Evolutionary conservation across 2,888 invertebrate species (phyloP).

Genomic region (Pelosia muscerda): DNA sequence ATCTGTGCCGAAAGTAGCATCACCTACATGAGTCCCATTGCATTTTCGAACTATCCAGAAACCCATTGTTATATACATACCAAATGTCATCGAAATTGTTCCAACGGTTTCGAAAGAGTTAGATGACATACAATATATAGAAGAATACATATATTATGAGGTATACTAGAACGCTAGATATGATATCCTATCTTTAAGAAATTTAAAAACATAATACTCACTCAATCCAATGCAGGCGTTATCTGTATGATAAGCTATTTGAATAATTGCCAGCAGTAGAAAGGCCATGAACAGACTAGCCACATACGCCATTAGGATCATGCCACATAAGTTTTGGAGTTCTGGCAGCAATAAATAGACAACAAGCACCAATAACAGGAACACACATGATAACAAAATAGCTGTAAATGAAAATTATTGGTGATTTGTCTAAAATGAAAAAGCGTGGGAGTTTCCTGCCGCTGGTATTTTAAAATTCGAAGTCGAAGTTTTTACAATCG

Average conservation of each 20-base stretch:
- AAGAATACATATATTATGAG: too few species aligned
- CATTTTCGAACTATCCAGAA: too few species aligned
- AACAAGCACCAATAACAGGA: constrained; percentile 61
- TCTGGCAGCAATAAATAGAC: constrained; percentile 66
- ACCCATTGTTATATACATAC: too few species aligned
- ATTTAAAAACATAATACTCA: constrained; percentile 14
- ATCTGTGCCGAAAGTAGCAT: too few species aligned
- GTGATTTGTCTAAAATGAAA: neutral
- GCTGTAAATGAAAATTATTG: constrained; percentile 49
- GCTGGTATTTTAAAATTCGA: neutral
- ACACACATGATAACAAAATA: constrained; percentile 61
- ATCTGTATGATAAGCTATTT: constrained; percentile 31
- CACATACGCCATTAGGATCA: constrained; percentile 70
- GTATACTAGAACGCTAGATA: too few species aligned
- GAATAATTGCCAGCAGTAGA: constrained; percentile 58
- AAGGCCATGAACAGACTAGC: constrained; percentile 63
- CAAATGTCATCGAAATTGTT: too few species aligned
- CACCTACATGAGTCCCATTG: too few species aligned
- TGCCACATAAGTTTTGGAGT: constrained; percentile 64
- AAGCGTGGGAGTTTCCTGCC: neutral
- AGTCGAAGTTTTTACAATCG: neutral
- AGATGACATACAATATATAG: too few species aligned
- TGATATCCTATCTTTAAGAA: neutral
- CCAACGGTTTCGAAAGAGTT: too few species aligned
- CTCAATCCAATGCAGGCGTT: constrained; percentile 19